Base-by-base conservation (phyloP, 1,140 invertebrate genomes). In the Tetragnatha versicolor region DNA sequence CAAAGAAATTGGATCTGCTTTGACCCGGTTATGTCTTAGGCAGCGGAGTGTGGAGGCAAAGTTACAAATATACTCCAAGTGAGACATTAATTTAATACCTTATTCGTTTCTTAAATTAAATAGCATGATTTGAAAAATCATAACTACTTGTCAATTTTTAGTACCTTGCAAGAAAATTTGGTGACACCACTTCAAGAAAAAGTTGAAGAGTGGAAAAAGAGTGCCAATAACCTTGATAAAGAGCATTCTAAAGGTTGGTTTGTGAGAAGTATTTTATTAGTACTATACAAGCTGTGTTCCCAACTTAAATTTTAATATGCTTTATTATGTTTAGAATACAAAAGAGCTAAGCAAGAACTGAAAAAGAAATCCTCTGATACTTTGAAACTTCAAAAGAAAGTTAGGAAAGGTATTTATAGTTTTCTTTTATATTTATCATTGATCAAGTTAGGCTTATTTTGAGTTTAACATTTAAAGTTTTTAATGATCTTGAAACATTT, bases 1-100 rank as follows among this genome's bases (percentile, higher is more conserved):
- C 17, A 94, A 95, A 87, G 96, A 98, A 86, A 96, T 98, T 83
- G 96, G 96, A 75, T 95, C 94, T 39, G 94, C 96, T 14, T 86
- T 98, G 51, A 98, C 96, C 2, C 89, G 96, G 83, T 94, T 98
- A 83, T 98, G 95, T 86, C 88, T 98, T 69, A 89, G 96, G 79
- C 95, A 98, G 85, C 93, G 94, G 87, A 94, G 95, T 70, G 95
- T 98, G 61, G 96, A 98, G 88, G 91, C 92, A n/a, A 91, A 94
- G 83, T 91, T 82, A 14, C 79, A 81, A 29, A 72, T 73, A 35
- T 81, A 79, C n/a, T 80, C 76, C 22, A 79, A 79, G 76, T 79
- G 69, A 73, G 6, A n/a, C n/a, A n/a, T n/a, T 27, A 14, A 22
- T 53, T 53, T 3, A 53, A 2, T 22, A 53, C 7, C 17, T 45